Evolutionary conservation across 2,888 invertebrate genomes (phyloP), one percentile per base, ranked within the genome.

Genomic region (Nomada ruficornis): DNA sequence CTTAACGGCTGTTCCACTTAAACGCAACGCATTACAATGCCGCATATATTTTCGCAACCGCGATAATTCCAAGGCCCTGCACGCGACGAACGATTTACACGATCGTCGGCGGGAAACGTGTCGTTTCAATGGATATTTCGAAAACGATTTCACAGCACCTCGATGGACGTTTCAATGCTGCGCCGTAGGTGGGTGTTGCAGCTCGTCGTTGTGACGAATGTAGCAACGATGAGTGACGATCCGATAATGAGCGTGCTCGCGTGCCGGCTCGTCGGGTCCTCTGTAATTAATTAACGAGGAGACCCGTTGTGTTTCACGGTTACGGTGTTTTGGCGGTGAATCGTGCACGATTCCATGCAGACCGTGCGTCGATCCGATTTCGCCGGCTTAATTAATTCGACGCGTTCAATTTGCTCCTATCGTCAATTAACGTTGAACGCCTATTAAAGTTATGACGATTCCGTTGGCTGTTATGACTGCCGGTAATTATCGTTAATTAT

Each of bases 211-310:
- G 68, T 80, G 13, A 75, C 57, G 62, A 76, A 42, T 50, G n/a
- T 20, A 23, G 20, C 44, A 83, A 68, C 64, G 83, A 75, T 69
- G 72, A 63, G 75, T 67, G 82, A 64, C 75, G 81, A 78, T 83
- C 75, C 64, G 77, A 87, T 87, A 89, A 85, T 83, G 77, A 78
- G 80, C 42, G 64, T 57, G 75, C 36, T 84, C 80, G 78, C 82
- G 76, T 77, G 86, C 80, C 59, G 74, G 65, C 74, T 72, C n/a
- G 80, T 78, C 79, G 84, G 81, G 73, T 69, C 74, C 74, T 52
- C 79, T 77, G 52, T 82, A 83, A 90, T 90, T 89, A 90, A 90
- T 90, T 90, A 89, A 90, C 77, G 78, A 69, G 77, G 60, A 62
- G 55, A 23, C 36, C 29, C 44, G 64, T 69, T 71, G 78, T 77